Evolutionary conservation across 2,888 invertebrate species (phyloP), one percentile per base, ranked within the genome.

Genomic region (Mesochorus sp.): DNA sequence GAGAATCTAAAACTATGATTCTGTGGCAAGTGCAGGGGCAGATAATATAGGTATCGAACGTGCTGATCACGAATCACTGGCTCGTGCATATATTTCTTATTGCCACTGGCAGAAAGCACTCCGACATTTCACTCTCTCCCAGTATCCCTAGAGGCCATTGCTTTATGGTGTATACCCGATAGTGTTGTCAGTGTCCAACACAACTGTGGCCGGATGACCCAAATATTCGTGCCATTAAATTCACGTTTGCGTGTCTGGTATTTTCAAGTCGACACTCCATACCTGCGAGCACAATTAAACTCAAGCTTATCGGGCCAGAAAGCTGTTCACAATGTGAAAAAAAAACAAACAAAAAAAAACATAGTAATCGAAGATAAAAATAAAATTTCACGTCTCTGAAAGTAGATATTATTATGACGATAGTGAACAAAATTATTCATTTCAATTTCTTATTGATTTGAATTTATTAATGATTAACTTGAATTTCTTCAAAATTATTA

Each of bases 201-300:
- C 76, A 76, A 68, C 68, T 73, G 77, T 49, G 51, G 59, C 68
- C 73, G 49, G 42, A 39, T 73, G 73, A 78, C 77, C 73, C 42
- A 61, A 73, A 78, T 57, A 55, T 77, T 68, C 64, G 73, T 42
- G 68, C n/a, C 62, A 73, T 78, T 59, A 78, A 73, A 78, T 73
- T 73, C 57, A 26, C 73, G 39, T 77, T 62, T 73, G 31, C 57
- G 19, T 14, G 49, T 34, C 34, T 8, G 12, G 6, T 55, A 17
- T 49, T 47, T 39, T 42, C 8, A 31, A 49, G 44, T 31, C 24
- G 12, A 44, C 55, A n/a, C 37, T 24, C 47, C 47, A 37, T 44
- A 14, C 37, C 3, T 14, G 24, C 10, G 24, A 37, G 4, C 31
- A 4, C 24, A 39, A 64, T 70, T 76, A 39, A n/a, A 47, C 42